Percentiles rank a stretch among this genome's conserved stretches.
Conservation (phyloP, 1,140 invertebrate genomes). For the Caenorhabditis inopinata region DNA sequence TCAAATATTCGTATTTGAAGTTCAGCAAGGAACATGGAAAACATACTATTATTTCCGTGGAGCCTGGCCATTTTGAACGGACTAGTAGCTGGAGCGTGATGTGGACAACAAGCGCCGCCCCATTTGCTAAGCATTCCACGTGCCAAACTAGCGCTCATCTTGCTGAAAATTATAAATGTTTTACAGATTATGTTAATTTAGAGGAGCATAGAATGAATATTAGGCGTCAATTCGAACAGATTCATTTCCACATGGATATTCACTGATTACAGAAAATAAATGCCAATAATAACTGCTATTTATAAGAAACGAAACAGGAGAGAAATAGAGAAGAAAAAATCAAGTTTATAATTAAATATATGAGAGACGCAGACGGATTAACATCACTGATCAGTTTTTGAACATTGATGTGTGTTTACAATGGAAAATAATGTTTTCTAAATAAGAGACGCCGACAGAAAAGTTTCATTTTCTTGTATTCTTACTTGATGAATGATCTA, state of each 20-base stretch:
- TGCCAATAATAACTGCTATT: not conserved
- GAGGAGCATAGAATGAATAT: not conserved
- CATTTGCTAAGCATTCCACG: slow-evolving; percentile 1
- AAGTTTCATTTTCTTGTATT: not conserved
- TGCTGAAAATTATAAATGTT: not conserved
- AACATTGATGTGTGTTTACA: slow-evolving; percentile 13
- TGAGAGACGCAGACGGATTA: not conserved
- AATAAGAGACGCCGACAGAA: not conserved
- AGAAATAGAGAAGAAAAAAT: slow-evolving; percentile 30
- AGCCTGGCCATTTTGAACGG: slow-evolving; percentile 26
- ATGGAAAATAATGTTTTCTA: not conserved
- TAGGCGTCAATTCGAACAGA: not conserved
- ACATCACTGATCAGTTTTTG: slow-evolving; percentile 27
- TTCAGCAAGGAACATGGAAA: not conserved
- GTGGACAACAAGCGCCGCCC: slow-evolving; percentile 5
- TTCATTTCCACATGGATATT: not conserved
- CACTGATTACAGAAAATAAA: not conserved
- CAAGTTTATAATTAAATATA: not conserved
- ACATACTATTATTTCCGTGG: not conserved
- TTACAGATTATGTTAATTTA: too few relatives aligned
- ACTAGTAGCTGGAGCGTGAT: not conserved
- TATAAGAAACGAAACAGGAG: not conserved
- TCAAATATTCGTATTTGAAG: not conserved
- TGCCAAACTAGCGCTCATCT: not conserved
- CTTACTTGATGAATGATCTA: too few relatives aligned